Base-by-base conservation (phyloP, 1,140 invertebrate species). In the Drosophila oshimai region DNA sequence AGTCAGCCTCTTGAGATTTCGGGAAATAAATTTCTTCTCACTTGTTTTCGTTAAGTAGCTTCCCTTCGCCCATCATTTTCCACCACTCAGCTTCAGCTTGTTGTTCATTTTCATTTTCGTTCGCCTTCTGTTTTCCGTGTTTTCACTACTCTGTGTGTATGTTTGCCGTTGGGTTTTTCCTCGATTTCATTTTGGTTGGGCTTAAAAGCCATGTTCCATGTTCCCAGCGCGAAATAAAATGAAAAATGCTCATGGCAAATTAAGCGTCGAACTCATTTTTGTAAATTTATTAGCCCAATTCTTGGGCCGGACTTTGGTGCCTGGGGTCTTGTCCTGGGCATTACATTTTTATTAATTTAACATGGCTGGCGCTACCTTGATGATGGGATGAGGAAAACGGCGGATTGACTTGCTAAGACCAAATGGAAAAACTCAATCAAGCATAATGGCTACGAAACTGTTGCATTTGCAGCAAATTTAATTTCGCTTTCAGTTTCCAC, bases 301-400 rank as follows among this genome's bases (percentile, higher is more conserved):
- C 60, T 41, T 34, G 34, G 36, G 68, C 31, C 33, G 57, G 46
- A 33, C 44, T 15, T 26, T 20, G 67, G 17, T 39, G 55, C 33
- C 42, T 2, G 61, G 47, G 69, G 72, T 74, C 46, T 53, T 76
- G 51, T 74, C 31, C 17, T 34, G 44, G 33, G 26, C 74, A 78
- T 86, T 79, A 84, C 70, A 80, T 86, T 84, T 86, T 84, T 77
- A 84, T 84, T 84, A 86, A 84, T 84, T 84, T 79, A 84, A 86
- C 60, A 86, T 72, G 18, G 61, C 41, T 26, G 58, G 28, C 29
- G 50, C 68, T 69, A 77, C 57, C 55, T 70, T 55, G 39, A 51
- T 53, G 60, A 39, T 20, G 20, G 37, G 36, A n/a, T n/a, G 12
- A 9, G 33, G 33, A 0, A 28, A 29, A 33, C 22, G 47, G 28